Base-by-base conservation (phyloP, 2,113 vertebrate species). In the Cynoglossus semilaevis region DNA sequence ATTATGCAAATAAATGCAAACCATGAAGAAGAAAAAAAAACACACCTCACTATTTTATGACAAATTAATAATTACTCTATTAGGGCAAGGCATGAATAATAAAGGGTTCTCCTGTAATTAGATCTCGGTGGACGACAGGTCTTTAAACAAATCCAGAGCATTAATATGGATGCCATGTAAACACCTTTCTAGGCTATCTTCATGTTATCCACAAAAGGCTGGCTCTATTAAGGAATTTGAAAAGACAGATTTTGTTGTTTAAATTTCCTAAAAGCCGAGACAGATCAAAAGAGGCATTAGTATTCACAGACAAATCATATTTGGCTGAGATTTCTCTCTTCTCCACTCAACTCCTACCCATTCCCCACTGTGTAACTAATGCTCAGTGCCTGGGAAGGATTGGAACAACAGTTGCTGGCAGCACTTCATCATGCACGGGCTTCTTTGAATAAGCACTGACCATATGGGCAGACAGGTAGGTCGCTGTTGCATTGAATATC, bases 221-320 rank as follows among this genome's bases (percentile, higher is more conserved):
- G 77, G 59, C 75, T 77, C 81, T 87, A 82, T 84, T 89, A 87
- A 88, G 78, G 85, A 77, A 84, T 85, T 83, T 79, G 74, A 76
- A 80, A 67, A 83, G 79, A 83, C 83, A 85, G 54, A 77, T 80
- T 85, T 89, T 84, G 82, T 83, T 89, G 79, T 85, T 85, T 76
- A 81, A 89, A 80, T 85, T 80, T 85, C 72, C 70, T 83, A 83
- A 86, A 87, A 84, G 81, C 82, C 37, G 53, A 81, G 67, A 70
- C 77, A 85, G 87, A 89, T 89, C 82, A 86, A 89, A 87, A 86
- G 83, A 71, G 63, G 79, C 78, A 83, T 87, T 86, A 87, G 81
- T 82, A 85, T 89, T 81, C 80, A 77, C 64, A 87, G 78, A 87
- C 84, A 87, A 86, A 86, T 84, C 82, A 78, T 78, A 83, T 86